These are phyloP conservation scores for Manacus vitellinus DNA, from an alignment of 2,113 vertebrate species.

Conservation along the genomic window DNA sequence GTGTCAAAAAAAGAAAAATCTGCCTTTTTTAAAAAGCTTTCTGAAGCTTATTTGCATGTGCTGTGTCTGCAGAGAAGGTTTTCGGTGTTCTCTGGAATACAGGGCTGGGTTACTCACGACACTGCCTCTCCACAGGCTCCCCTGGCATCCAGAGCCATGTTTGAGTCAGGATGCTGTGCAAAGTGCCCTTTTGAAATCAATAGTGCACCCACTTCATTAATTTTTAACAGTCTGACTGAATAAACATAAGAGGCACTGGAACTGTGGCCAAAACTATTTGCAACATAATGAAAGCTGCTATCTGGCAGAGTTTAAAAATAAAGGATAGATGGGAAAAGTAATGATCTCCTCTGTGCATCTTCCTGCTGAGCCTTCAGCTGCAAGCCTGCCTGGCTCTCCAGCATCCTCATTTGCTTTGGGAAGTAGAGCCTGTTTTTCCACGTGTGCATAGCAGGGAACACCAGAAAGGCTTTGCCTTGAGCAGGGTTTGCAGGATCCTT, in stretches of 20 bases:
- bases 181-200: background rate
- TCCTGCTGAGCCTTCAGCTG: background rate
- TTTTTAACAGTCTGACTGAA: slow-evolving; percentile 7
- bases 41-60: background rate
- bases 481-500: background rate
- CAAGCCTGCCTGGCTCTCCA: background rate
- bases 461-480: background rate
- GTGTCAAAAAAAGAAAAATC: background rate
- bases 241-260: background rate
- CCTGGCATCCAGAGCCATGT: fast-evolving
- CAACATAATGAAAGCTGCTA: background rate
- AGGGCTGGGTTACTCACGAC: background rate
- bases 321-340: background rate
- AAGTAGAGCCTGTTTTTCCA: background rate
- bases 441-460: fast-evolving
- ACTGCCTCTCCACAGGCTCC: background rate
- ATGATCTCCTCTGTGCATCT: background rate
- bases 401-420: background rate
- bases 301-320: background rate
- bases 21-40: background rate
- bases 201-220: background rate
- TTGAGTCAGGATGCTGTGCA: background rate
- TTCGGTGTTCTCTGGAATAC: background rate
- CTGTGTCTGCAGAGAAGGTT: background rate
- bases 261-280: background rate